Conservation (phyloP, 35 echinoderm and acorn worm species). For the Lytechinus pictus region DNA sequence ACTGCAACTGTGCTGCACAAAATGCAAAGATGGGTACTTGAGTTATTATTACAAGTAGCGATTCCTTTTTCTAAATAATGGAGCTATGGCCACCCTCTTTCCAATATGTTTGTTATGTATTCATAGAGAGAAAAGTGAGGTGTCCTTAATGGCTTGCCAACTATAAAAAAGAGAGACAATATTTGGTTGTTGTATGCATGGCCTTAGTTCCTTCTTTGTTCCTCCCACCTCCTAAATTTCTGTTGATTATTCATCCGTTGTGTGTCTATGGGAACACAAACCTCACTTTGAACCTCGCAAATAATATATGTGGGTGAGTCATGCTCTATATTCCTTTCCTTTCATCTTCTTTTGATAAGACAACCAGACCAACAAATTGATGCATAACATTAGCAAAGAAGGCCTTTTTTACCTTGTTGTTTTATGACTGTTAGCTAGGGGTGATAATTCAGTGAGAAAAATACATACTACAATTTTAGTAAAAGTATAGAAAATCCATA, state of each 20-base stretch:
- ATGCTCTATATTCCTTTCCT: slow-evolving; percentile 19
- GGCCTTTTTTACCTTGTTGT: neutral
- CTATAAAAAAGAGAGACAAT: neutral
- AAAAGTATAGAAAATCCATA: neutral
- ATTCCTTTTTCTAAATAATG: neutral
- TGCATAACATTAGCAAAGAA: neutral
- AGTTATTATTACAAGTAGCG: neutral
- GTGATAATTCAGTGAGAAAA: neutral
- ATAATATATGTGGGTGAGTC: slow-evolving; percentile 12
- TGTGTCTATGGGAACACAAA: neutral
- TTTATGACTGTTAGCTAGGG: neutral
- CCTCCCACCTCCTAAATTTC: neutral
- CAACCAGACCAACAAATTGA: neutral
- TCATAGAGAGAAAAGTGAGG: neutral
- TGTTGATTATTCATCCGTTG: neutral
- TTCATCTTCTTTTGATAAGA: neutral
- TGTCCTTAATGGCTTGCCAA: neutral
- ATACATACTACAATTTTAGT: neutral
- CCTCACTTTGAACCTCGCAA: neutral
- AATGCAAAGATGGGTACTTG: no score
- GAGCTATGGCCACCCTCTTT: neutral
- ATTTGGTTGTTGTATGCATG: neutral
- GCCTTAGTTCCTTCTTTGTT: neutral
- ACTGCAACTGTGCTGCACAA: neutral
- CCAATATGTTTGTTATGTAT: neutral